phyloP scores from a whole-genome alignment of 1,140 invertebrate species.

The Lutraria rhynchaena region DNA sequence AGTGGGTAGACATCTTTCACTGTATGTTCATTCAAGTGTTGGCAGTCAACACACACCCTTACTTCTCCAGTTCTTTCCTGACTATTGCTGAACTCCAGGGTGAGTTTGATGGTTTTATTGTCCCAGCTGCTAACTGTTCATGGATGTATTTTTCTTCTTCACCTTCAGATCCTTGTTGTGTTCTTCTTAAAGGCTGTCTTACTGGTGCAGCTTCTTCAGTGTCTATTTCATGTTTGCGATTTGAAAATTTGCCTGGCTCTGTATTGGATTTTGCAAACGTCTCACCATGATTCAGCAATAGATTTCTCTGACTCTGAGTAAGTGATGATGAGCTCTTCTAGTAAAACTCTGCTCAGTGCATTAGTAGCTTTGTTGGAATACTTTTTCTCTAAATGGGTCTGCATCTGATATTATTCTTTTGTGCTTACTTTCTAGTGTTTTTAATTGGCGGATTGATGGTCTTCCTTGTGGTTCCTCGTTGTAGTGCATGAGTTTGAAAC shows the following conservation, averaged over 20 bases:
- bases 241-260: conserved; percentile 42
- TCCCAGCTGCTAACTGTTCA: conserved; percentile 73
- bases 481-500: no score
- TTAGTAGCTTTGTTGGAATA: conserved; percentile 16
- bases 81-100: conserved; percentile 84
- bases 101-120: conserved; percentile 76
- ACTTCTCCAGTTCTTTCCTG: conserved; percentile 37
- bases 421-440: no score
- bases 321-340: conserved; percentile 25
- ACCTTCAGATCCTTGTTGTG: conserved; percentile 36
- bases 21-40: conserved; percentile 18
- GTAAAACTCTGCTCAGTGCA: conserved; percentile 38
- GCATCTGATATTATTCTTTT: no score
- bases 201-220: conserved; percentile 51
- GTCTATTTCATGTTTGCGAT: conserved; percentile 57
- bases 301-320: neutral
- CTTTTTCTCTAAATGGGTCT: no score
- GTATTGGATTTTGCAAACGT: conserved; percentile 46
- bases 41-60: conserved; percentile 26
- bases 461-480: no score
- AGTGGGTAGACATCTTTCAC: conserved; percentile 31
- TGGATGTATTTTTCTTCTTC: conserved; percentile 53
- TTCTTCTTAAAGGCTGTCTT: conserved; percentile 53
- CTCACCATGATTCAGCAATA: neutral
- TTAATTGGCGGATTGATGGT: no score